These are phyloP conservation scores for Mormyrus hasselquistii DNA, from an alignment of 2,797 vertebrate genomes.

Conservation along the genomic window DNA sequence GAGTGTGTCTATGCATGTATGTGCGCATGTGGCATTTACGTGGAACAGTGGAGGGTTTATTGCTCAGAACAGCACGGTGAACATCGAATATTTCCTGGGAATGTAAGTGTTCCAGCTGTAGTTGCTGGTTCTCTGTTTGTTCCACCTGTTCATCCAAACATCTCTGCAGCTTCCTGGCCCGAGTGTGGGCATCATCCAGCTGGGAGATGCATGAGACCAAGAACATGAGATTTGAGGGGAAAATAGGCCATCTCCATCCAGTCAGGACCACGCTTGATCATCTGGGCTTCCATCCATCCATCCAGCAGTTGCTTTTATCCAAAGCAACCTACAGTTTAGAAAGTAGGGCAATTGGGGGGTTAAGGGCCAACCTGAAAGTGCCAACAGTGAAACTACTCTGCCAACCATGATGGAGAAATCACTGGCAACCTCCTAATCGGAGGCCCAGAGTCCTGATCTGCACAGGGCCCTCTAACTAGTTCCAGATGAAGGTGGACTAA, in stretches of 20 bases:
- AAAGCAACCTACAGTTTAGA: background rate
- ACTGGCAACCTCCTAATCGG: background rate
- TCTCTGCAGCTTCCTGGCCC: conserved; percentile 83
- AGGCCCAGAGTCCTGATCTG: background rate
- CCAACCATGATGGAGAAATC: background rate
- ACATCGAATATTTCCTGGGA: conserved; percentile 66
- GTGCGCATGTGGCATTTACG: background rate
- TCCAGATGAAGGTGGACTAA: background rate
- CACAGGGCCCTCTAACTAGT: background rate
- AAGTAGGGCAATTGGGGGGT: background rate
- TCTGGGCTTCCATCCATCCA: background rate
- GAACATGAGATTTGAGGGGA: background rate
- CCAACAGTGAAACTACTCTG: background rate
- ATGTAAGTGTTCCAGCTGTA: conserved; percentile 87
- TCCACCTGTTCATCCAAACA: conserved; percentile 91
- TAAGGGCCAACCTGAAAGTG: background rate
- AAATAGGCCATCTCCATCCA: background rate
- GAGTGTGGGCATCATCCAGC: conserved; percentile 90
- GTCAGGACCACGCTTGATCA: background rate
- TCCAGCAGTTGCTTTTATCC: background rate
- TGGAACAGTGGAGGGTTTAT: background rate
- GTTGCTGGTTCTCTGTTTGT: conserved; percentile 86
- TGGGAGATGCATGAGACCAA: conserved; percentile 35
- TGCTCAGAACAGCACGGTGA: background rate
- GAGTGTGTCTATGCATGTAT: background rate